Base-by-base conservation (phyloP, 2,888 invertebrate genomes). In the Hirtodrosophila confusa region DNA sequence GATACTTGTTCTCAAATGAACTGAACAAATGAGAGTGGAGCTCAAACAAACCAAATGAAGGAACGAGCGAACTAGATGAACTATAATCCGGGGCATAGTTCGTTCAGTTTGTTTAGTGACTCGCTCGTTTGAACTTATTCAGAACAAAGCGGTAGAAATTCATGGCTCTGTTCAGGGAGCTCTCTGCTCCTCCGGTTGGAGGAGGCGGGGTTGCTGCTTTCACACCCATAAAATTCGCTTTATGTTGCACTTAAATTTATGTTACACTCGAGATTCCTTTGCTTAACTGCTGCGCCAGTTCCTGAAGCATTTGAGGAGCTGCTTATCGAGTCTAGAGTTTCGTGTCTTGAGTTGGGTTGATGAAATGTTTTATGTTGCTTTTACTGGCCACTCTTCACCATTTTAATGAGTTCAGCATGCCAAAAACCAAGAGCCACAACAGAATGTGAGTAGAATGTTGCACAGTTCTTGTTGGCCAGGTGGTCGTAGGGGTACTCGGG, bases 171-270 rank as follows among this genome's bases (percentile, higher is more conserved):
- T 17, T 17, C 17, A 27, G 27, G 27, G 6, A 27, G 27, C 27
- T 27, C 27, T 0, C 9, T 31, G 7, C 31, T 31, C 9, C 31
- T 31, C 31, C 31, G 9, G 31, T 2, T 31, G 31, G 9, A 31
- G 31, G 9, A 47, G 57, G 45, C 40, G 31, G 24, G 36, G 37
- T 37, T 6, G 36, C 47, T 47, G 37, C 54, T 48, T 41, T 31
- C 1, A 11, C 45, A 64, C 40, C 54, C 85, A 86, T 80, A 86
- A 83, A 83, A 80, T 62, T 48, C 71, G 71, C 83, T 83, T 83
- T 78, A 84, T 86, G 82, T 69, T 70, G 80, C 82, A 86, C 79
- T 83, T 78, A 80, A 86, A 80, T 83, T 84, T 83, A 83, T 83
- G 83, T 77, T 86, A 78, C 83, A 79, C 86, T 72, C 56, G 86